Percentiles rank a stretch among this genome's conserved stretches.
These are phyloP conservation scores for Phrynosoma blainvillii DNA, from an alignment of 2,113 vertebrate species.

Conservation along the genomic window DNA sequence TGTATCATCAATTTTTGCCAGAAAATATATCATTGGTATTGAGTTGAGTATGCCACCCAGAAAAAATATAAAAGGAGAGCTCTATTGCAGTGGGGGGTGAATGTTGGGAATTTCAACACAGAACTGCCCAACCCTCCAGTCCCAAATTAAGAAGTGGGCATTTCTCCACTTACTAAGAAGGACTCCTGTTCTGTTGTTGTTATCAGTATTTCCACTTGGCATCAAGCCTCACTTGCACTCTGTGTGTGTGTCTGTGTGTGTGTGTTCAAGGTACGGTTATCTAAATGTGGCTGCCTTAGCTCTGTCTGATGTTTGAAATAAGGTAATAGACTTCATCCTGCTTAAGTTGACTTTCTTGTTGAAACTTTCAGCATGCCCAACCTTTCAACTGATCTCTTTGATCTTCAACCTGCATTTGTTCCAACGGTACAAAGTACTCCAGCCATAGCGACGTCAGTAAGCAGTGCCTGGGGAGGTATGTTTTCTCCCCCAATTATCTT, in stretches of 20 bases:
- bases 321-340: background rate
- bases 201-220: too few relatives aligned
- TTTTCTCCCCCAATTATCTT: background rate
- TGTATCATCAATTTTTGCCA: too few relatives aligned
- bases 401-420: constrained; percentile 88
- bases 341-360: background rate
- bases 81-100: too few relatives aligned
- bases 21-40: too few relatives aligned
- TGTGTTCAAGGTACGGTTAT: background rate
- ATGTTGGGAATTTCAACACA: too few relatives aligned
- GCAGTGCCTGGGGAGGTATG: constrained; percentile 92
- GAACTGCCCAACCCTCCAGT: too few relatives aligned
- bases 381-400: constrained; percentile 90
- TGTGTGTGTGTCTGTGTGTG: background rate
- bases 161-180: too few relatives aligned
- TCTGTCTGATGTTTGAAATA: background rate
- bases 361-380: constrained; percentile 85
- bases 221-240: too few relatives aligned
- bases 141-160: too few relatives aligned
- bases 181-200: too few relatives aligned
- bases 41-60: too few relatives aligned
- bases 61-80: too few relatives aligned
- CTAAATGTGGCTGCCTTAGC: background rate
- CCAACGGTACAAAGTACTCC: constrained; percentile 89
- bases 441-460: constrained; percentile 84